A percentile compares a stretch with the other conserved stretches of the same genome.
Conservation (phyloP, 1,140 invertebrate genomes). For the Macrobrachium rosenbergii region DNA sequence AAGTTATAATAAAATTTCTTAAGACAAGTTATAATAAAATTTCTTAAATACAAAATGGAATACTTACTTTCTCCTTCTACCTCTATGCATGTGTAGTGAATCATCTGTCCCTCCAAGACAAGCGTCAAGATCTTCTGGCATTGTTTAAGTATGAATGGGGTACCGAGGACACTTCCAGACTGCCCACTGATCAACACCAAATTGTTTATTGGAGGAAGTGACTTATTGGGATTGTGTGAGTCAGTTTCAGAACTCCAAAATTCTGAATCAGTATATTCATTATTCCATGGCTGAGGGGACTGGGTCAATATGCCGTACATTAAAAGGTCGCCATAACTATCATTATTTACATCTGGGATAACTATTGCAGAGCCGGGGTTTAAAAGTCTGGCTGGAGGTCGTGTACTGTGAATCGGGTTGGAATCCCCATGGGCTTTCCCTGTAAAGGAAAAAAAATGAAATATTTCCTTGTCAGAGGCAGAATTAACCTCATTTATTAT, state of each 20-base stretch:
- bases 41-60: not conserved
- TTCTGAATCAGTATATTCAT: constrained; percentile 24
- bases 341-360: constrained; percentile 39
- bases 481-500: too few relatives aligned
- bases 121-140: constrained; percentile 42
- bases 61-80: constrained; percentile 32
- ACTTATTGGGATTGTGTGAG: not conserved
- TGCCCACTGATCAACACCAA: constrained; percentile 45
- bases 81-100: constrained; percentile 33
- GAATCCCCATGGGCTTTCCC: too few relatives aligned
- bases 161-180: constrained; percentile 44
- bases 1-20: not conserved
- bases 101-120: constrained; percentile 2
- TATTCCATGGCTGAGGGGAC: constrained; percentile 1
- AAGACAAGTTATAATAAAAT: not conserved
- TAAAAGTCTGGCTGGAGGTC: constrained; percentile 6
- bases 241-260: constrained; percentile 28
- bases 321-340: constrained; percentile 29
- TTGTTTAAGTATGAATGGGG: constrained; percentile 37
- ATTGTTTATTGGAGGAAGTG: constrained; percentile 7
- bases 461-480: too few relatives aligned
- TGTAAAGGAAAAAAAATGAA: not conserved
- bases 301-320: constrained; percentile 29
- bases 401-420: not conserved
- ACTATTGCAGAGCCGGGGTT: constrained; percentile 32